phyloP scores from a whole-genome alignment of 2,113 vertebrate species.

The Bungarus multicinctus region DNA sequence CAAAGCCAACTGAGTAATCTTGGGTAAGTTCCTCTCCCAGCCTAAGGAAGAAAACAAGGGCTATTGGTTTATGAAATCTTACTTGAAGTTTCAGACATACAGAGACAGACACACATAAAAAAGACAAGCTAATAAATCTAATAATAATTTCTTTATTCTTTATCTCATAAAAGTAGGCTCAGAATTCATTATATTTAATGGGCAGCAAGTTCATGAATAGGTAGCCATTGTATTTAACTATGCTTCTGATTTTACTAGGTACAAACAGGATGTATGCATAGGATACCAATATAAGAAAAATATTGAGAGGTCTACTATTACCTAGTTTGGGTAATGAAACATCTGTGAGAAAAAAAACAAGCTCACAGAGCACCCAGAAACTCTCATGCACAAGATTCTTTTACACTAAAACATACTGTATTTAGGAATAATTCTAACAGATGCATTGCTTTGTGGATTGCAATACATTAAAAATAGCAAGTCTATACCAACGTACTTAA shows the following conservation, averaged over 20 bases:
- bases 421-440: conserved; percentile 39
- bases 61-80: not conserved
- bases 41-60: not conserved
- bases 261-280: not conserved
- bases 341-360: not conserved
- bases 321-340: not conserved
- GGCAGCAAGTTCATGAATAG: not conserved
- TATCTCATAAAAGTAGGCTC: not conserved
- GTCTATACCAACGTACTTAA: conserved; percentile 61
- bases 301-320: not conserved
- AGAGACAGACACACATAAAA: not conserved
- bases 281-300: not conserved
- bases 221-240: not conserved
- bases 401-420: conserved; percentile 35
- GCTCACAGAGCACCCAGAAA: not conserved
- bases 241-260: conserved; percentile 8
- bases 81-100: not conserved
- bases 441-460: conserved; percentile 70
- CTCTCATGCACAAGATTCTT: not conserved
- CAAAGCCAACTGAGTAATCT: not conserved
- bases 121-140: not conserved
- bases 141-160: not conserved
- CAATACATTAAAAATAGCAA: conserved; percentile 62
- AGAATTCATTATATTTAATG: not conserved
- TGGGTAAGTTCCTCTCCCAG: not conserved